Evolutionary conservation across 1,140 invertebrate genomes (phyloP), one percentile per base, ranked within the genome.

Genomic region (Drosophila eugracilis): DNA sequence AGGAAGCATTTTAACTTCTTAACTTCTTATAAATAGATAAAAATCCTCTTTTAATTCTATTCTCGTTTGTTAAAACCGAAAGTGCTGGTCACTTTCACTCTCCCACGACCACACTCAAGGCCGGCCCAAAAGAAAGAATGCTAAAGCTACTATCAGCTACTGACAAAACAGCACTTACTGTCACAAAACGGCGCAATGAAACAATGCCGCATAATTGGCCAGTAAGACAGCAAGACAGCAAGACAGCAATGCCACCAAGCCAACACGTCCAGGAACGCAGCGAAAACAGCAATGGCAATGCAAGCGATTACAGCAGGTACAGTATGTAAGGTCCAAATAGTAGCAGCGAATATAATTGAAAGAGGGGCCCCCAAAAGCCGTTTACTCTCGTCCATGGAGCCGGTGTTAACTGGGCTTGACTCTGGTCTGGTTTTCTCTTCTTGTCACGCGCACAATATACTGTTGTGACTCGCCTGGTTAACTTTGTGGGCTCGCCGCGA

Each of bases 151-250:
- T n/a, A n/a, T n/a, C 50, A 59, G 19, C 14, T 34, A 75, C 39
- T 21, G 54, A 50, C 52, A 53, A 71, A 65, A 66, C 34, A 66
- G 32, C 63, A 66, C 60, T 67, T 17, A 26, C 21, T n/a, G 63
- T 9, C 22, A 28, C 41, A 37, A 37, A 26, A 34, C 34, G 62
- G 37, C 15, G 62, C 48, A 75, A 44, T 62, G 21, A 45, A 58
- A 59, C 55, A 72, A 69, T 76, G 60, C 76, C 70, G 65, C 65
- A 70, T 77, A 77, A 80, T 36, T 49, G 71, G n/a, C n/a, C n/a
- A n/a, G n/a, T n/a, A n/a, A n/a, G n/a, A n/a, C n/a, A n/a, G n/a
- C n/a, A n/a, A n/a, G 52, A 45, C 73, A 69, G 30, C 54, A 30
- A 60, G 57, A 47, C 48, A 52, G 30, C 49, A 24, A 37, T 34